Evolutionary conservation across 2,113 vertebrate species (phyloP).

Genomic region (Columba janthina): DNA sequence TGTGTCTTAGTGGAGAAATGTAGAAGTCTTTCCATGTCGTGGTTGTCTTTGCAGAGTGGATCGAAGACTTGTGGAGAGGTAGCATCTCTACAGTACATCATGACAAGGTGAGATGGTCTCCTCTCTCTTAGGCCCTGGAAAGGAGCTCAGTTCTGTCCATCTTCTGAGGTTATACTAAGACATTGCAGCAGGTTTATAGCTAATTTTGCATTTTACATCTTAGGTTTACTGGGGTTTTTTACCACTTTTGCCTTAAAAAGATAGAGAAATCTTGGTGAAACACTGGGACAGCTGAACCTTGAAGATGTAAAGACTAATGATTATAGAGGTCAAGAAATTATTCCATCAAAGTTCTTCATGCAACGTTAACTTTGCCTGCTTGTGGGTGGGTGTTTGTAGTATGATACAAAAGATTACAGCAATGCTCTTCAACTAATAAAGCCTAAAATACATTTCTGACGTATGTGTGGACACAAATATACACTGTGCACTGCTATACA

Average conservation of each 20-base stretch:
- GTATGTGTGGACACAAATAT: background rate
- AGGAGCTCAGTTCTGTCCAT: background rate
- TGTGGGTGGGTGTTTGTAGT: background rate
- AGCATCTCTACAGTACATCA: background rate
- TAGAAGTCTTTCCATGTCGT: background rate
- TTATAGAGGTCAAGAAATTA: background rate
- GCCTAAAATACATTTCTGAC: background rate
- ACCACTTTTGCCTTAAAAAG: background rate
- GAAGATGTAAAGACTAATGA: background rate
- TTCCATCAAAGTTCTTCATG: background rate
- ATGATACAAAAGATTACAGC: background rate
- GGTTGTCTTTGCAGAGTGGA: background rate
- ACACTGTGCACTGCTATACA: background rate
- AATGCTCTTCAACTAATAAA: background rate
- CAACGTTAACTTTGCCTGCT: background rate
- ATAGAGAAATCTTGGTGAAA: background rate
- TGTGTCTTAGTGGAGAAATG: background rate
- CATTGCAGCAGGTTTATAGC: background rate
- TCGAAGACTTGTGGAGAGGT: background rate
- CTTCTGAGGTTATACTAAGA: background rate
- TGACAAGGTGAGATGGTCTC: rapidly evolving
- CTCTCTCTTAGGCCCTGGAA: background rate
- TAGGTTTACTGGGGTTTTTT: background rate
- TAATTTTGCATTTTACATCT: background rate
- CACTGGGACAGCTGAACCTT: background rate